These are phyloP conservation scores for Sebastes minor DNA, from an alignment of 2,797 vertebrate species.

Conservation along the genomic window DNA sequence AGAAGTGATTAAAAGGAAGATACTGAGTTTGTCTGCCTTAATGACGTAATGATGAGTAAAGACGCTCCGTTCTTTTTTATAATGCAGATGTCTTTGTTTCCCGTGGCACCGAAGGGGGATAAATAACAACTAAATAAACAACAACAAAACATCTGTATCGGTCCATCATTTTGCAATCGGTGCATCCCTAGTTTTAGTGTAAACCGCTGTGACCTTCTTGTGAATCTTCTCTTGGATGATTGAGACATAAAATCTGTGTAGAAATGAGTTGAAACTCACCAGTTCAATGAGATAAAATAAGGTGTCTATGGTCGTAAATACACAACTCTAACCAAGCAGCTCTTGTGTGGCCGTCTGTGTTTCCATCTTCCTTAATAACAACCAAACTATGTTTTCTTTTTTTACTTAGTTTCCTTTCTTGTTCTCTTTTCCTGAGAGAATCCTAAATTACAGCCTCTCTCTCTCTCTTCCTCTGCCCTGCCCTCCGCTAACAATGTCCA, in stretches of 20 bases:
- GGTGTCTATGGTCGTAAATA: not conserved
- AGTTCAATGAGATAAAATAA: not conserved
- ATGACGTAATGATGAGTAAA: too few species aligned
- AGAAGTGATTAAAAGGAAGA: too few species aligned
- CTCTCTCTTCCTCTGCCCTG: constrained; percentile 13
- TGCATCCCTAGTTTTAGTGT: too few species aligned
- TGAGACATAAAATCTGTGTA: not conserved
- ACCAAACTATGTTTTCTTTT: not conserved
- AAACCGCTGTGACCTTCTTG: not conserved
- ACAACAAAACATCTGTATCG: too few species aligned
- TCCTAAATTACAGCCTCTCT: constrained; percentile 31
- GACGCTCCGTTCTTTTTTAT: too few species aligned
- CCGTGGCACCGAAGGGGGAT: too few species aligned
- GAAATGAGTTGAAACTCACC: too few species aligned
- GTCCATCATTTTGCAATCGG: too few species aligned
- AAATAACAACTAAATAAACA: too few species aligned
- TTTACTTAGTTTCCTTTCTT: not conserved
- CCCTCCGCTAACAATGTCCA: constrained; percentile 46
- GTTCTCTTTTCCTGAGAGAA: constrained; percentile 13
- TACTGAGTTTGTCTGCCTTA: too few species aligned
- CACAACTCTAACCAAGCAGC: too few species aligned
- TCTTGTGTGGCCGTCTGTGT: not conserved
- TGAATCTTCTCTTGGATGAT: not conserved
- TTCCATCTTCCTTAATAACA: not conserved
- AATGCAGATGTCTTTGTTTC: too few species aligned